Percentiles rank a stretch among this genome's conserved stretches.
Evolutionary conservation across 2,888 invertebrate species (phyloP).

Genomic region (Drosophila picticornis): DNA sequence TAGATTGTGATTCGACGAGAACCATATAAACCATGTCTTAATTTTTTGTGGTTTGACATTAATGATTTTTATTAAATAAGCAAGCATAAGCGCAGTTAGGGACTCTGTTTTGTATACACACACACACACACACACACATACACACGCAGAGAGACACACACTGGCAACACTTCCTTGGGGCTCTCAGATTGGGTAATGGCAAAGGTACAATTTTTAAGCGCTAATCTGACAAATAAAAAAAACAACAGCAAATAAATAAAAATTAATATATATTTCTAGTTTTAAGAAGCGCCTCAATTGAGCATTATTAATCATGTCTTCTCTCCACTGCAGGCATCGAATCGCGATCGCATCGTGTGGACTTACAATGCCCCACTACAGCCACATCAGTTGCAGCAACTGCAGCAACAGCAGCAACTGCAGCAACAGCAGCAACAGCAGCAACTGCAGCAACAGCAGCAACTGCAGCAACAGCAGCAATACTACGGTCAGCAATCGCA

Average conservation of each 20-base stretch:
- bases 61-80: background rate
- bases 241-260: background rate
- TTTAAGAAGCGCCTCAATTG: slow-evolving; percentile 26
- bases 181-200: slow-evolving; percentile 46
- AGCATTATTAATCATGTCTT: slow-evolving; percentile 47
- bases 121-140: slow-evolving; percentile 21
- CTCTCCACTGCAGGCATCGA: slow-evolving; percentile 78
- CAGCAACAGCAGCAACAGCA: slow-evolving; percentile 55
- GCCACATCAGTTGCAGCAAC: slow-evolving; percentile 83
- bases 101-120: slow-evolving; percentile 6
- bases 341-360: slow-evolving; percentile 91
- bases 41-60: background rate
- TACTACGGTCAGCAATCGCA: slow-evolving; percentile 81
- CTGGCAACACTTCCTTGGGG: slow-evolving; percentile 32
- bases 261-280: slow-evolving; percentile 11
- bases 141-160: slow-evolving; percentile 13
- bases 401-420: slow-evolving; percentile 53
- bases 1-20: background rate
- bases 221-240: slow-evolving; percentile 40
- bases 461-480: slow-evolving; percentile 63
- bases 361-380: slow-evolving; percentile 94
- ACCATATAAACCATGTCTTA: background rate
- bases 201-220: slow-evolving; percentile 51
- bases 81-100: slow-evolving; percentile 14
- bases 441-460: slow-evolving; percentile 82